Conservation (phyloP, 2,797 vertebrate genomes). For the Bovichtus diacanthus region DNA sequence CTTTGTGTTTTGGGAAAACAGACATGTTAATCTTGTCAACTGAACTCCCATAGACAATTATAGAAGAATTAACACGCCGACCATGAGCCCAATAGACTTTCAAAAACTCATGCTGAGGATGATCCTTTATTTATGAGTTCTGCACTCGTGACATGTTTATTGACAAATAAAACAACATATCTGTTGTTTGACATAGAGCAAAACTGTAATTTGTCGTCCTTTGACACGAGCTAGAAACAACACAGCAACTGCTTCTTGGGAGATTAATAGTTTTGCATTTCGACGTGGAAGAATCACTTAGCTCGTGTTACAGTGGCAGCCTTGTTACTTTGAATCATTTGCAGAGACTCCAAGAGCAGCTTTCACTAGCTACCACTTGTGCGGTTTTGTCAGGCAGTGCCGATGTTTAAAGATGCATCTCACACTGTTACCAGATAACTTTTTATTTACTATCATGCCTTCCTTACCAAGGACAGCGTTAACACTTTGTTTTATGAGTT, state of each 20-base stretch:
- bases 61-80: slow-evolving; percentile 23
- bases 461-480: slow-evolving; percentile 53
- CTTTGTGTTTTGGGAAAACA: slow-evolving; percentile 32
- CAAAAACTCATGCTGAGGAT: slow-evolving; percentile 36
- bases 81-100: slow-evolving; percentile 36
- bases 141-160: slow-evolving; percentile 40
- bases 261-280: slow-evolving; percentile 30
- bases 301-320: background rate
- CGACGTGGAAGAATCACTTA: background rate
- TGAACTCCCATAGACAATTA: slow-evolving; percentile 25
- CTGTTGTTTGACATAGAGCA: background rate
- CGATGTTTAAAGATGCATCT: slow-evolving; percentile 45
- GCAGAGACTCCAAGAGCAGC: slow-evolving; percentile 17
- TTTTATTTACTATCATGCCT: slow-evolving; percentile 68
- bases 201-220: slow-evolving; percentile 6
- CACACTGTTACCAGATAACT: slow-evolving; percentile 31
- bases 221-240: background rate
- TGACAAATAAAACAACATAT: slow-evolving; percentile 35
- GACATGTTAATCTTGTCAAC: slow-evolving; percentile 27
- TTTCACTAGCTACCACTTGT: slow-evolving; percentile 29
- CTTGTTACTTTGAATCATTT: slow-evolving; percentile 40
- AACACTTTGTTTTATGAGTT: slow-evolving; percentile 70
- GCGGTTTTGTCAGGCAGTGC: slow-evolving; percentile 21
- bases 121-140: slow-evolving; percentile 24
- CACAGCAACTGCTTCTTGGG: background rate